Evolutionary conservation across 2,113 vertebrate species (phyloP).

Genomic region (Camarhynchus parvulus): DNA sequence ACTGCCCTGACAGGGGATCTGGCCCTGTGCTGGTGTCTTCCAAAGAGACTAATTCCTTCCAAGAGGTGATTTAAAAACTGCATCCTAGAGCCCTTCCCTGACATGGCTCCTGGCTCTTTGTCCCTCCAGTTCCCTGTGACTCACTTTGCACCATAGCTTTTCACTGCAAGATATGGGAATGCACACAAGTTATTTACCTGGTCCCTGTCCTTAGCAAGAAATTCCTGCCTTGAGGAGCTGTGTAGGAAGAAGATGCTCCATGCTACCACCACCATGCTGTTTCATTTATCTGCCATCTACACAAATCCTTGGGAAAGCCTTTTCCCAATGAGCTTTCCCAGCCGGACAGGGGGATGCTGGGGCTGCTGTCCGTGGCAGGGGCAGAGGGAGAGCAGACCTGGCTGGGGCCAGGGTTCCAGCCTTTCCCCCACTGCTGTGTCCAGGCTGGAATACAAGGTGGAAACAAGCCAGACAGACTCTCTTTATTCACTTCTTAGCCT

Average conservation of each 20-base stretch:
- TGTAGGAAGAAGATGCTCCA: background rate
- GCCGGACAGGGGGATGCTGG: background rate
- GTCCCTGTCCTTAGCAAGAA: background rate
- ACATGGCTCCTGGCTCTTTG: background rate
- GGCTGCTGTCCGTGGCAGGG: background rate
- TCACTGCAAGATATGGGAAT: background rate
- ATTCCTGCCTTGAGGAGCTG: background rate
- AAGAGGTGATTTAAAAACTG: background rate
- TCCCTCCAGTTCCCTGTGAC: background rate
- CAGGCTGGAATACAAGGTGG: background rate
- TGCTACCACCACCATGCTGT: background rate
- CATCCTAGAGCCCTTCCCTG: background rate
- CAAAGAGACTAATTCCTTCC: background rate
- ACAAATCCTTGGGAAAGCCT: background rate
- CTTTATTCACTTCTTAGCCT: background rate
- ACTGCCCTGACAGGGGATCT: fast-evolving
- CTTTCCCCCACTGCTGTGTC: background rate
- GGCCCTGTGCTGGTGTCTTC: background rate
- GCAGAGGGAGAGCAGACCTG: background rate
- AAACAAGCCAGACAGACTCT: background rate
- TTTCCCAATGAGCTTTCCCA: background rate
- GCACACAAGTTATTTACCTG: background rate
- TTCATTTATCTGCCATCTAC: background rate
- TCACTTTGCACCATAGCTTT: background rate
- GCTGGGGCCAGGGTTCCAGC: background rate